These are phyloP conservation scores for Drosophila burlai DNA, from an alignment of 1,140 invertebrate species.

Conservation along the genomic window DNA sequence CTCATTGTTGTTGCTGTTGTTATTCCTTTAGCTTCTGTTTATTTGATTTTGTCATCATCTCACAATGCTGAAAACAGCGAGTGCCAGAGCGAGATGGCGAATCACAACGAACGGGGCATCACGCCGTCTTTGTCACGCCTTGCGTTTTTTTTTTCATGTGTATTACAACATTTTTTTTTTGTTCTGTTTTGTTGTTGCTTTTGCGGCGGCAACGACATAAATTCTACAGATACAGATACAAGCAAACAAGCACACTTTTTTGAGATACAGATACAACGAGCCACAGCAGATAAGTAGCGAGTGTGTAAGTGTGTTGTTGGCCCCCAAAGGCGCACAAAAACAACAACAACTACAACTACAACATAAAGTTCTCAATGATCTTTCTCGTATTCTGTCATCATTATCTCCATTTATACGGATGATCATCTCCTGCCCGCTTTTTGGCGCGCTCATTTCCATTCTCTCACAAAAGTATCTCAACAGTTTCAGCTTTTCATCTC, in stretches of 20 bases:
- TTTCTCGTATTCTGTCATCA: slow-evolving; percentile 39
- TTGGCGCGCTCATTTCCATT: slow-evolving; percentile 44
- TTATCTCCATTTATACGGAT: slow-evolving; percentile 32
- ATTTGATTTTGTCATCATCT: slow-evolving; percentile 76
- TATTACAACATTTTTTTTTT: slow-evolving; percentile 69
- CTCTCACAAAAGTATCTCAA: slow-evolving; percentile 27
- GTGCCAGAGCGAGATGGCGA: slow-evolving; percentile 20
- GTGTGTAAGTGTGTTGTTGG: slow-evolving; percentile 60
- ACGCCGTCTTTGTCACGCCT: slow-evolving; percentile 23
- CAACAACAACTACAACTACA: slow-evolving; percentile 36
- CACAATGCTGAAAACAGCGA: slow-evolving; percentile 29
- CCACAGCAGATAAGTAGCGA: background rate
- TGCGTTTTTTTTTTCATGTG: slow-evolving; percentile 27
- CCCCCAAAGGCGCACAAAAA: slow-evolving; percentile 63
- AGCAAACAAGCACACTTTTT: background rate
- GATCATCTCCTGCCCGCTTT: slow-evolving; percentile 41
- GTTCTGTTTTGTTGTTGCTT: slow-evolving; percentile 17
- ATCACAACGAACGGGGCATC: slow-evolving; percentile 7
- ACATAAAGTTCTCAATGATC: slow-evolving; percentile 42
- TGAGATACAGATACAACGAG: slow-evolving; percentile 38
- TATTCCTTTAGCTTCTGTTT: slow-evolving; percentile 44
- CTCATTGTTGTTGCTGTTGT: slow-evolving; percentile 25
- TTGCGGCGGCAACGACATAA: slow-evolving; percentile 60
- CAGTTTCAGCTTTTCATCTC: slow-evolving; percentile 17
- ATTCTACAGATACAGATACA: slow-evolving; percentile 74